phyloP scores from a whole-genome alignment of 2,797 vertebrate species.

The Lemur catta region DNA sequence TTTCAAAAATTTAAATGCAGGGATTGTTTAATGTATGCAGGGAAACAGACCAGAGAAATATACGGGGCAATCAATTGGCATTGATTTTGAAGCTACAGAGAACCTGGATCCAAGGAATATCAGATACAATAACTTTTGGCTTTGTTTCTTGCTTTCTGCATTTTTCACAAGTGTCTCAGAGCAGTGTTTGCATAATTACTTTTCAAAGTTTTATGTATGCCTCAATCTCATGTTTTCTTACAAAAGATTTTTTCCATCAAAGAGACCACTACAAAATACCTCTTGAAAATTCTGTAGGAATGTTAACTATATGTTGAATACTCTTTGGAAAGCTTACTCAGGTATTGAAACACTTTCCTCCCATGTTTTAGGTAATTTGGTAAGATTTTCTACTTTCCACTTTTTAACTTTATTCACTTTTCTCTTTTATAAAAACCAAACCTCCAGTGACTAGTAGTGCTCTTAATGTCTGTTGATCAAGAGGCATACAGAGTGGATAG shows the following conservation, averaged over 20 bases:
- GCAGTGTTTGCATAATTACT: neutral
- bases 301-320: neutral
- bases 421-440: neutral
- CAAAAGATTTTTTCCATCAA: neutral
- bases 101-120: neutral
- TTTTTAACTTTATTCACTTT: neutral
- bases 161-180: neutral
- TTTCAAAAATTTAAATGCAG: neutral
- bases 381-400: neutral
- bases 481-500: neutral
- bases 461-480: neutral
- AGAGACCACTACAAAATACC: neutral
- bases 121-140: neutral
- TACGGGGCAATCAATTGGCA: neutral
- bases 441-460: neutral
- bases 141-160: neutral
- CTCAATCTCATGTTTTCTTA: neutral
- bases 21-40: neutral
- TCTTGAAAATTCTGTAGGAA: neutral
- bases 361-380: neutral
- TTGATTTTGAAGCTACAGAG: constrained; percentile 14
- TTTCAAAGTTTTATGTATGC: neutral
- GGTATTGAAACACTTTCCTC: neutral
- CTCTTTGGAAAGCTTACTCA: neutral
- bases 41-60: neutral